These are phyloP conservation scores for Trinectes maculatus DNA, from an alignment of 2,113 vertebrate genomes.

Conservation along the genomic window DNA sequence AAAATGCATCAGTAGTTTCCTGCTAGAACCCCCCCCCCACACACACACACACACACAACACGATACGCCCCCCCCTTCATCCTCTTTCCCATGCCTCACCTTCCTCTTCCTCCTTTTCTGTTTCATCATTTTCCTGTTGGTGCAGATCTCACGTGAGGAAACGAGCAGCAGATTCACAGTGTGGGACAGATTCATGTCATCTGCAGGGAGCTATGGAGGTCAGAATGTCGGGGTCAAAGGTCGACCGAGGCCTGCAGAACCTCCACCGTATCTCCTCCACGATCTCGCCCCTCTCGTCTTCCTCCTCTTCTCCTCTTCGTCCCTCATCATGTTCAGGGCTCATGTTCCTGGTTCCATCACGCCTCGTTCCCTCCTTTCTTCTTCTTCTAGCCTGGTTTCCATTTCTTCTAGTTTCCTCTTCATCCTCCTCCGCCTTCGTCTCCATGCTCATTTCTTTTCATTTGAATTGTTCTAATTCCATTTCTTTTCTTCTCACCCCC, in stretches of 20 bases:
- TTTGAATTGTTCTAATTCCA: conserved; percentile 61
- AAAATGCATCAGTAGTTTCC: conserved; percentile 71
- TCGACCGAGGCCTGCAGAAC: conserved; percentile 56
- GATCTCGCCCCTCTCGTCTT: conserved; percentile 37
- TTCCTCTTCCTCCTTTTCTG: conserved; percentile 11
- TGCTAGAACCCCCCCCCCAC: background rate
- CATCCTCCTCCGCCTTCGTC: conserved; percentile 24
- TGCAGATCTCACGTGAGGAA: too few relatives aligned
- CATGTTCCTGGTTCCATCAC: conserved; percentile 34
- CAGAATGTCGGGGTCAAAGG: conserved; percentile 57
- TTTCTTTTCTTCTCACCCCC: conserved; percentile 32
- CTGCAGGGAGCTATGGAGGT: conserved; percentile 69
- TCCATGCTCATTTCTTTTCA: conserved; percentile 52
- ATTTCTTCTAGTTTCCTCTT: conserved; percentile 14
- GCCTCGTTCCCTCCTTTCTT: conserved; percentile 16
- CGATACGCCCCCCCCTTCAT: background rate
- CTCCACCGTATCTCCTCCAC: conserved; percentile 41
- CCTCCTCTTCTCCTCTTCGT: conserved; percentile 32
- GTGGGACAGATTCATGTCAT: conserved; percentile 66
- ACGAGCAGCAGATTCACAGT: too few relatives aligned
- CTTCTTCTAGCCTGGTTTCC: conserved; percentile 18
- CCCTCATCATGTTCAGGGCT: conserved; percentile 40
- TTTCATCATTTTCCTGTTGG: conserved; percentile 36
- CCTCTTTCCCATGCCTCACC: background rate
- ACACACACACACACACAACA: background rate